Evolutionary conservation across 1,140 invertebrate genomes (phyloP).

Genomic region (Drosophila kepulauana): DNA sequence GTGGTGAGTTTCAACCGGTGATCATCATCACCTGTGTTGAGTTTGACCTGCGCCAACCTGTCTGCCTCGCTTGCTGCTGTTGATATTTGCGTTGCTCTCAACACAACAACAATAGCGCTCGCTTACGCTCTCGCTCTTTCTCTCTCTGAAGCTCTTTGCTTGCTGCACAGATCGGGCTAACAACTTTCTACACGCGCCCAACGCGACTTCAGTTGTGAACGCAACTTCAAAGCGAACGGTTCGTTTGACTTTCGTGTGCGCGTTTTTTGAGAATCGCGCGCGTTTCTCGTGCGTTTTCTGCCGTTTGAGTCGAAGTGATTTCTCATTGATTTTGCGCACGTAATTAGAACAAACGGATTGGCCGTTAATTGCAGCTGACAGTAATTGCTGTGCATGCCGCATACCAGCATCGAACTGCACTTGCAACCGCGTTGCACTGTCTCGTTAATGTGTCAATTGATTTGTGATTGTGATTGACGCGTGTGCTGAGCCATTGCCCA

Average conservation of each 20-base stretch:
- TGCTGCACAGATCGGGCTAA: slow-evolving; percentile 1
- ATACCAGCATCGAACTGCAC: slow-evolving; percentile 17
- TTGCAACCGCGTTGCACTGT: slow-evolving; percentile 23
- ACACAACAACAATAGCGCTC: not conserved
- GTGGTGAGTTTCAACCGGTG: slow-evolving; percentile 42
- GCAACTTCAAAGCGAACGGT: slow-evolving; percentile 64
- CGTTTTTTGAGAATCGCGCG: not conserved
- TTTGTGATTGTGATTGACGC: slow-evolving; percentile 53
- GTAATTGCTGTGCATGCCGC: slow-evolving; percentile 60
- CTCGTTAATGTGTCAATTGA: slow-evolving; percentile 77
- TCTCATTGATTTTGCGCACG: slow-evolving; percentile 68
- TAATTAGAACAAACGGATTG: slow-evolving; percentile 84
- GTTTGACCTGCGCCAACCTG: slow-evolving; percentile 79
- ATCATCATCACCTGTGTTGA: slow-evolving; percentile 54
- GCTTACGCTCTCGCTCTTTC: slow-evolving; percentile 13
- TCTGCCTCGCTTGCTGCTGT: not conserved
- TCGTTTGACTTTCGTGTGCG: not conserved
- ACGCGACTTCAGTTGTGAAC: slow-evolving; percentile 53
- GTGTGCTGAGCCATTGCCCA: slow-evolving; percentile 24
- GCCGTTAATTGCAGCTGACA: slow-evolving; percentile 73
- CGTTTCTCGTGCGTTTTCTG: slow-evolving; percentile 20
- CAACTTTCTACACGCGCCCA: slow-evolving; percentile 62
- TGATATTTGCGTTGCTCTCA: slow-evolving; percentile 16
- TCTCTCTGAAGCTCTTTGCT: slow-evolving; percentile 9
- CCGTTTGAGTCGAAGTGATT: slow-evolving; percentile 12